Evolutionary conservation across 2,888 invertebrate species (phyloP).

Genomic region (Julus scandinavius): DNA sequence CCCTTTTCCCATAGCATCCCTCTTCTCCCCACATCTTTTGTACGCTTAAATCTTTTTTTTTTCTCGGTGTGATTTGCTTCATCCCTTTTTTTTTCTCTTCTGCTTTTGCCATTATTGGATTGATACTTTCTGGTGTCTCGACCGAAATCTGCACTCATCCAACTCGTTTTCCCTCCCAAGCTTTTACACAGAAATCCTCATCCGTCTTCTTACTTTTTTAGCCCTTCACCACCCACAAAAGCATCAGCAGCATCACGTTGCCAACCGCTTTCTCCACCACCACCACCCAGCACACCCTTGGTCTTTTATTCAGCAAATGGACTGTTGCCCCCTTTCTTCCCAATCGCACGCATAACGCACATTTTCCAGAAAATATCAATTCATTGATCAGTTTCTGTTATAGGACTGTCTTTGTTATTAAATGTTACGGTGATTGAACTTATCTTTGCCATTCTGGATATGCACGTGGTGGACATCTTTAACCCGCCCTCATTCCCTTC

Average conservation of each 20-base stretch:
- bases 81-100: neutral
- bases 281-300: neutral
- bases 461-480: neutral
- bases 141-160: slow-evolving; percentile 39
- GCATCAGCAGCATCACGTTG: neutral
- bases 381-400: slow-evolving; percentile 1
- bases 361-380: slow-evolving; percentile 20
- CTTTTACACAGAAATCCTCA: slow-evolving; percentile 23
- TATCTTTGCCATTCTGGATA: neutral
- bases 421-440: neutral
- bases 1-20: neutral
- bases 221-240: neutral
- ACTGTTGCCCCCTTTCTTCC: neutral
- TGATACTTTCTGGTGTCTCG: slow-evolving; percentile 21
- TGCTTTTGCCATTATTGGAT: slow-evolving; percentile 37
- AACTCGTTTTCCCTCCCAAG: neutral
- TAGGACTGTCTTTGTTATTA: neutral
- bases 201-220: no score
- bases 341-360: neutral
- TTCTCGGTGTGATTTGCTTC: slow-evolving; percentile 20
- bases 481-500: neutral
- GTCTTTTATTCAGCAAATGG: neutral
- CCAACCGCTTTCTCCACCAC: neutral
- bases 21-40: slow-evolving; percentile 21
- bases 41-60: neutral